Evolutionary conservation across 2,113 vertebrate species (phyloP).

Genomic region (Ammospiza nelsoni): DNA sequence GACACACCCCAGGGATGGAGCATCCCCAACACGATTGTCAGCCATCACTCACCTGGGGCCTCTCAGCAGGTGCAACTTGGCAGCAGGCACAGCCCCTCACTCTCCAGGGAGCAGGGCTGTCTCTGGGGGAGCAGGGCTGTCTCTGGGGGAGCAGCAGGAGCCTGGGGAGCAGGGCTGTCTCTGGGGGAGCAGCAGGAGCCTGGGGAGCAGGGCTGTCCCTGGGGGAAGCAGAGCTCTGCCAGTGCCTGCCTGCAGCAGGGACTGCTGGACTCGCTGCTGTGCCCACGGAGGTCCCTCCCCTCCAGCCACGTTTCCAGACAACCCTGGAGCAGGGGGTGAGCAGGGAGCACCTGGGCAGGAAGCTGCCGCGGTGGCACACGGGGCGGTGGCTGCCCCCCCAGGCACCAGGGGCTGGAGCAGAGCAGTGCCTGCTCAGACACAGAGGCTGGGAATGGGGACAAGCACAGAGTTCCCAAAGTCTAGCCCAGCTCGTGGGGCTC

Average conservation of each 20-base stretch:
- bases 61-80: neutral
- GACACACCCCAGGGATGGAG: rapidly evolving
- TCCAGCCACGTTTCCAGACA: slow-evolving; percentile 75
- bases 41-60: slow-evolving; percentile 10
- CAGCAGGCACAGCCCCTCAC: neutral
- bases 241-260: slow-evolving; percentile 17
- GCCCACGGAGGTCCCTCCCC: slow-evolving; percentile 61
- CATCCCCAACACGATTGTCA: neutral
- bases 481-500: neutral
- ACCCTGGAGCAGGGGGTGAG: slow-evolving; percentile 56
- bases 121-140: too few species aligned
- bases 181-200: neutral
- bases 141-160: neutral
- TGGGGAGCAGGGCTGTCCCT: neutral
- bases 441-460: neutral
- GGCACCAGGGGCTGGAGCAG: neutral
- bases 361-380: neutral
- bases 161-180: neutral
- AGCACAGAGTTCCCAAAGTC: neutral
- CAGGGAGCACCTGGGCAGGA: neutral
- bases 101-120: neutral
- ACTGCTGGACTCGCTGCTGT: neutral
- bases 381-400: neutral
- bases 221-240: neutral
- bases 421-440: neutral